Base-by-base conservation (phyloP, 2,797 vertebrate genomes). In the Selene dorsalis region DNA sequence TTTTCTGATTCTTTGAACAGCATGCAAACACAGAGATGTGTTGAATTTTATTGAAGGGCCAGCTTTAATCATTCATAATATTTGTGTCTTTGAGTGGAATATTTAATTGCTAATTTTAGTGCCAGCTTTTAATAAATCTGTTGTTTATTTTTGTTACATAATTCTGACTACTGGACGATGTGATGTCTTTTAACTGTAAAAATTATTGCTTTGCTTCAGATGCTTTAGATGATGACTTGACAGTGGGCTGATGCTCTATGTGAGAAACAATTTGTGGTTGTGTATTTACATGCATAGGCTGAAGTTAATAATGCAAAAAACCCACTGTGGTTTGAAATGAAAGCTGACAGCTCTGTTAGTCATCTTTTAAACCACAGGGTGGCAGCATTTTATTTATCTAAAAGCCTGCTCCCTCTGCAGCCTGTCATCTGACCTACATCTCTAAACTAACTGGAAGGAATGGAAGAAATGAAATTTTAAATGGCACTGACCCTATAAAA, bases 391-490 rank as follows among this genome's bases (percentile, higher is more conserved):
- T 6, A 67, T 41, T 63, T 60, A 22, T n/a, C 22, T 57, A 45
- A 77, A 85, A 64, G 50, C 59, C 55, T 24, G 12, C 43, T 83
- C 58, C 38, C 77, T 84, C 88, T 93, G 89, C 90, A 90, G 87
- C 38, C 81, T 76, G 67, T 77, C 78, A 84, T 88, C 90, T 93
- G 92, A 95, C 93, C 94, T 93, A 93, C 80, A 93, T 93, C 89
- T 88, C 66, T 61, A 60, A 82, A 91, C 83, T 83, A 85, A 75
- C 64, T 64, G 67, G 79, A 87, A 87, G 75, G 69, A 84, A 77
- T 77, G 60, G 79, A 80, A 62, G 65, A 72, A 66, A 81, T 91
- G 22, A 75, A 63, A 87, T 79, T 82, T 83, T 75, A 81, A 89
- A 76, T 64, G 71, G 66, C 47, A 55, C 80, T 82, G 73, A 77